Percentiles rank a stretch among this genome's conserved stretches.
Conservation (phyloP, 2,797 vertebrate species). For the Typhlichthys eigenmanni region DNA sequence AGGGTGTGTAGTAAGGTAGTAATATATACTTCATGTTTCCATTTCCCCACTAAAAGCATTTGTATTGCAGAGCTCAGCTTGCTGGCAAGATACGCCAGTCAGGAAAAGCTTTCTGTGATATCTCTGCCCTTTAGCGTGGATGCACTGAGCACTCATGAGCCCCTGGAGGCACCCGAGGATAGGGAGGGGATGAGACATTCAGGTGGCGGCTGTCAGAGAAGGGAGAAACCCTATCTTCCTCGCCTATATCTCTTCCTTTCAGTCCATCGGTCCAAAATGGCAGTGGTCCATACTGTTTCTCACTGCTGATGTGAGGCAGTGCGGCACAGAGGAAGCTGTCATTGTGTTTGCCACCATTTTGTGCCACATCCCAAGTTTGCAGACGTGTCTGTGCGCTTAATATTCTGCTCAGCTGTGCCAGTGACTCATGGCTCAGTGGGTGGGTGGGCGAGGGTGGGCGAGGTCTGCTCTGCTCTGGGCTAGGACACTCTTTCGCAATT, state of each 20-base stretch:
- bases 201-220: neutral
- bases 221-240: neutral
- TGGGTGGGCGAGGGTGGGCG: constrained; percentile 30
- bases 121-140: constrained; percentile 33
- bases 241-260: too few relatives aligned
- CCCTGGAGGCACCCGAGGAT: neutral
- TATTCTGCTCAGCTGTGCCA: constrained; percentile 74
- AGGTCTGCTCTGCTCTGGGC: constrained; percentile 51
- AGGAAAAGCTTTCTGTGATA: constrained; percentile 24
- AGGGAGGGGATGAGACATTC: constrained; percentile 6
- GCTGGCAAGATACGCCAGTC: constrained; percentile 6
- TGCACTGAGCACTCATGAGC: constrained; percentile 12
- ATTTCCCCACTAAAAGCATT: constrained; percentile 4
- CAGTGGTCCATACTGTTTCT: neutral
- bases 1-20: constrained; percentile 18
- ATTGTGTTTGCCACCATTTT: neutral
- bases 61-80: constrained; percentile 25
- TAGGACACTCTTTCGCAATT: neutral
- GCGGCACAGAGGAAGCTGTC: constrained; percentile 25
- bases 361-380: neutral
- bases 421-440: constrained; percentile 63
- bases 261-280: neutral
- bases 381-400: constrained; percentile 50
- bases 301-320: constrained; percentile 9
- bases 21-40: constrained; percentile 16